Conservation (phyloP, 2,797 vertebrate genomes). For the Helostoma temminkii region DNA sequence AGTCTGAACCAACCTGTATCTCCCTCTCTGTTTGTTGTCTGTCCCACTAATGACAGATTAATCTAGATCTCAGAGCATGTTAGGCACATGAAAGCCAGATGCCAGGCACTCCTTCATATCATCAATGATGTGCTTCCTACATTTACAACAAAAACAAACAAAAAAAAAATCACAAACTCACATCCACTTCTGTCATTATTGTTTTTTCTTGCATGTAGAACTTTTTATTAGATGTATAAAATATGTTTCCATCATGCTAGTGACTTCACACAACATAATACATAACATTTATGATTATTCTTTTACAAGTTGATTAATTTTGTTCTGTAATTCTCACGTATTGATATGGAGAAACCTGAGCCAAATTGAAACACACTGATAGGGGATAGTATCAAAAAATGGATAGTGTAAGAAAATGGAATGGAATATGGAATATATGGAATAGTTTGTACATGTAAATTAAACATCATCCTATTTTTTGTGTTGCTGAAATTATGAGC, state of each 20-base stretch:
- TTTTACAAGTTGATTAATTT: not conserved
- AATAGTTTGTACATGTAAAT: not conserved
- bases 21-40: conserved; percentile 67
- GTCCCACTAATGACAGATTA: conserved; percentile 77
- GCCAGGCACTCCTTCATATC: conserved; percentile 62
- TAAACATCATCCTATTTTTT: conserved; percentile 1
- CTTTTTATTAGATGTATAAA: not conserved
- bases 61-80: conserved; percentile 69
- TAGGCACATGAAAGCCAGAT: conserved; percentile 57
- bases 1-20: conserved; percentile 44
- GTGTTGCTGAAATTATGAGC: not conserved
- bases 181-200: conserved; percentile 41
- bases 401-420: no score
- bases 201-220: conserved; percentile 32
- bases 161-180: conserved; percentile 25
- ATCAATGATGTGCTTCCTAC: conserved; percentile 48
- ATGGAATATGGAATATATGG: no score
- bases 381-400: not conserved
- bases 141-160: conserved; percentile 32
- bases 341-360: not conserved
- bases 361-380: not conserved
- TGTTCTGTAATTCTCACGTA: not conserved
- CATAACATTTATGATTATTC: no score
- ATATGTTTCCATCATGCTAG: not conserved
- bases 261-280: no score